Base-by-base conservation (phyloP, 2,797 vertebrate species). In the Gobio occitaniae region DNA sequence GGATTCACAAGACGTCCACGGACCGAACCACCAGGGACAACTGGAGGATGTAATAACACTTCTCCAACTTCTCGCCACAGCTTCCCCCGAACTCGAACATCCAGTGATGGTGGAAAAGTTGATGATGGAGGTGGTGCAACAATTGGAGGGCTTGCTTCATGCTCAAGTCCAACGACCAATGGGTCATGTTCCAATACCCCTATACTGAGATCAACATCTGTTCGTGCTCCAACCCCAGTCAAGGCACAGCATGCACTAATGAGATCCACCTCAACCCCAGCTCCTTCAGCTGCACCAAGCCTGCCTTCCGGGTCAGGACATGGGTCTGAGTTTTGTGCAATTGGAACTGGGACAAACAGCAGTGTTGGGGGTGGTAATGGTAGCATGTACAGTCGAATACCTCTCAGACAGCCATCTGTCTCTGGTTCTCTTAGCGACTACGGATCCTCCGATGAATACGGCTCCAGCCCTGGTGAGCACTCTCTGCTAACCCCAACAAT, bases 381-480 rank as follows among this genome's bases (percentile, higher is more conserved):
- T 81, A 90, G 92, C n/a, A 75, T 91, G 52, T 95, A 94, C 83
- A 93, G 92, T 83, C 91, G 89, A 48, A 88, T 94, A 1, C 89
- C 92, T 66, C 90, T 93, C 75, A 91, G 92, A 80, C 91, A 81
- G 9, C 85, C 93, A 1, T 95, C 95, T 1, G 90, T 95, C 36
- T 96, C 95, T 0, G 94, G 94, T 32, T 96, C 96, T 21, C 88
- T 94, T n/a, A 95, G 94, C 29, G 96, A 97, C 90, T 96, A 95
- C 2, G 95, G 95, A 36, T 97, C 96, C 3, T 96, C 96, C 0
- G 96, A 97, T 5, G 96, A 97, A 84, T 96, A 96, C 3, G 95
- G 94, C 86, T 96, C 95, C 4, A 97, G 96, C 90, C 96, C 96
- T 2, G 93, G 94, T 4, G 95, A 96, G 87, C 93, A 94, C 75